Evolutionary conservation across 2,888 invertebrate genomes (phyloP), one percentile per base, ranked within the genome.

Genomic region (Thecophora atra): DNA sequence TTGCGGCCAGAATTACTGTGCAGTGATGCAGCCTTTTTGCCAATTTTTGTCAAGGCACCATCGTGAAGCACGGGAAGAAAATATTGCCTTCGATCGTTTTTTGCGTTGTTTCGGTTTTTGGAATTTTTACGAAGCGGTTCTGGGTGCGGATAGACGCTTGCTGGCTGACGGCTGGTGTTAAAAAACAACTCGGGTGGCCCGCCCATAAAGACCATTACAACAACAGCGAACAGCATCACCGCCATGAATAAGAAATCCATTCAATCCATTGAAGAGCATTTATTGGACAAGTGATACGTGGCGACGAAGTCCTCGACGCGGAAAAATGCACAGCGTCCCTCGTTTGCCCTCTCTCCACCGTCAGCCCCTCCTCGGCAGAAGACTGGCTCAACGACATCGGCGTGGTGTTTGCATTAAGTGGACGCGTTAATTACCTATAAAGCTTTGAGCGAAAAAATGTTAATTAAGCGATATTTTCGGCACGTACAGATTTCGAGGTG

Each of bases 381-480:
- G 37, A 42, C 42, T 42, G 42, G 42, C 68, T 58, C 19, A 42
- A 21, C 26, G 21, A 26, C 68, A 11, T 47, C 54, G 51, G 70
- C 44, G 42, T 82, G 82, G 83, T 83, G 83, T 83, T 83, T 83
- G 83, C 83, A 83, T 83, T 83, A 83, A 83, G 83, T 83, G 83
- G 81, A 83, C 83, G 83, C 83, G 83, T 83, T 83, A 83, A 83
- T 83, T 83, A 83, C 83, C 79, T 78, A 78, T 78, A 77, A 80
- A 77, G 80, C 79, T 80, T 76, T 76, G 74, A 78, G 79, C 78
- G 78, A 75, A 81, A 83, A 82, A 83, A 83, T 83, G 83, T 83
- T 83, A 83, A 83, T 83, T 83, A 83, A 83, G 83, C 83, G 83
- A 83, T 83, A 83, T 83, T 83, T 83, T 83, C 82, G 83, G 83